These are phyloP conservation scores for Spisula solida DNA, from an alignment of 2,888 invertebrate species.

Conservation along the genomic window DNA sequence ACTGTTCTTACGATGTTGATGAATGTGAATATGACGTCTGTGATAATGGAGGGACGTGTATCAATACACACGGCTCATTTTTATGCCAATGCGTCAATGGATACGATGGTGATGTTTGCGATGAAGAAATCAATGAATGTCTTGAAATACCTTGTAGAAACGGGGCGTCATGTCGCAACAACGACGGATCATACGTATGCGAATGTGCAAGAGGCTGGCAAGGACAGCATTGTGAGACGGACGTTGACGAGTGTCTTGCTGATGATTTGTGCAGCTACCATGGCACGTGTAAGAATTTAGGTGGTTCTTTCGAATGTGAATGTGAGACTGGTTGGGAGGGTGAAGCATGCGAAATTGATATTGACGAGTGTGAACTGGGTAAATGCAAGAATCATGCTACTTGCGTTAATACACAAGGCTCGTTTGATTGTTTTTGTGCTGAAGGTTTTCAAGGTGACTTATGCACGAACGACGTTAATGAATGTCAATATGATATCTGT, in stretches of 20 bases:
- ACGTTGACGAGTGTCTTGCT: constrained; percentile 56
- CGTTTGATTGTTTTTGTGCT: constrained; percentile 62
- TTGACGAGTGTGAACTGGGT: constrained; percentile 59
- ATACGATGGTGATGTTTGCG: constrained; percentile 63
- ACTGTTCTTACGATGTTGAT: constrained; percentile 57
- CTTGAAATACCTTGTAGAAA: constrained; percentile 34
- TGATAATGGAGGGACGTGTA: constrained; percentile 67
- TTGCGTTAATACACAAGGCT: constrained; percentile 47
- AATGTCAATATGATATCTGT: constrained; percentile 52
- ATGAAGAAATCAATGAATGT: constrained; percentile 51
- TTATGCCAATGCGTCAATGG: constrained; percentile 69
- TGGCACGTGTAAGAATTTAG: constrained; percentile 63
- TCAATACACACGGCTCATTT: constrained; percentile 62
- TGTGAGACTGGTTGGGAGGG: constrained; percentile 63
- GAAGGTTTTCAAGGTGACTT: constrained; percentile 55
- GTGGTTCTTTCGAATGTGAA: constrained; percentile 57
- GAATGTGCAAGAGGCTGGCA: constrained; percentile 43
- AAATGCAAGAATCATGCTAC: constrained; percentile 63
- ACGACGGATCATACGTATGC: constrained; percentile 39
- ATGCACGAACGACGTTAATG: constrained; percentile 62
- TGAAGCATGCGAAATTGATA: constrained; percentile 54
- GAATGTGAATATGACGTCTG: constrained; percentile 60
- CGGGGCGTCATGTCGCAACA: constrained; percentile 45
- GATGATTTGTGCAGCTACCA: constrained; percentile 53
- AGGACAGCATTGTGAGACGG: constrained; percentile 42